phyloP scores from a whole-genome alignment of 2,113 vertebrate genomes.

The Saccopteryx bilineata region DNA sequence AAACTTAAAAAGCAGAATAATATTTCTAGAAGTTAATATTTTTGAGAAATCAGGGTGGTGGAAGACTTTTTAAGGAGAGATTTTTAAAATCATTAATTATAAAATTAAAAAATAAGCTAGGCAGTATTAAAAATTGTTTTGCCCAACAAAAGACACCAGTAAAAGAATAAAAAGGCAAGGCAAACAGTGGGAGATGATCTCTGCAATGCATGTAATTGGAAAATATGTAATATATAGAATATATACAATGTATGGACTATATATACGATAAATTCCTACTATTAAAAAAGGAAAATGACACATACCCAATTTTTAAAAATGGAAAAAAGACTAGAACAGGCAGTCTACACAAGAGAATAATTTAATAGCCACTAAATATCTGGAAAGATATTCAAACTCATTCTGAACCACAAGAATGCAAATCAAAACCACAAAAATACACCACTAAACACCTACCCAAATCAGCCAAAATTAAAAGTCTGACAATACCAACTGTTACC shows the following conservation, averaged over 20 bases:
- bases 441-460: neutral
- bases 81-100: conserved; percentile 1
- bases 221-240: neutral
- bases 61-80: neutral
- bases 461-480: neutral
- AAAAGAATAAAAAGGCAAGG: neutral
- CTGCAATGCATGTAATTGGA: neutral
- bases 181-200: neutral
- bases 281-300: neutral
- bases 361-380: neutral
- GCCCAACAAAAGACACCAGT: conserved; percentile 1
- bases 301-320: neutral
- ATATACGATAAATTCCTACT: neutral
- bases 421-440: conserved; percentile 35
- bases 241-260: neutral
- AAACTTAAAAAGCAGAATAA: conserved; percentile 43
- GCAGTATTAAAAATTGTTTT: conserved; percentile 16
- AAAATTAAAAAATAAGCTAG: neutral
- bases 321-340: neutral
- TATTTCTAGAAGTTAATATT: conserved; percentile 21
- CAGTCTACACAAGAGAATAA: neutral
- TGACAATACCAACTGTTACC: neutral
- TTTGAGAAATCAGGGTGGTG: neutral
- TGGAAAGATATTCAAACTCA: neutral
- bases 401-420: neutral